Base-by-base conservation (phyloP, 2,113 vertebrate genomes). In the Paramisgurnus dabryanus region DNA sequence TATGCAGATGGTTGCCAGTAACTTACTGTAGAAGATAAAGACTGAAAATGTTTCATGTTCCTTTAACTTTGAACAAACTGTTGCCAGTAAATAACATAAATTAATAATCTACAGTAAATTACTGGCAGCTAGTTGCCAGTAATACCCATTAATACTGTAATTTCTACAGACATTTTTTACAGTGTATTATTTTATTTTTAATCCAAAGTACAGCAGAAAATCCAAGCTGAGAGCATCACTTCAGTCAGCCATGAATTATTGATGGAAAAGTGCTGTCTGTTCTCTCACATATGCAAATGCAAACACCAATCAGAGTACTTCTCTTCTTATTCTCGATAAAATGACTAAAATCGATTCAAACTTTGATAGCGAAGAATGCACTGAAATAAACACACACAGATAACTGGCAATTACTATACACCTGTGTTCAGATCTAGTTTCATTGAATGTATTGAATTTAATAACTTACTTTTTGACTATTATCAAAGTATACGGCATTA, bases 281-380 rank as follows among this genome's bases (percentile, higher is more conserved):
- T 71, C 50, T 40, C 69, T 71, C 69, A 22, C 6, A 60, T n/a
- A 58, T 60, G 70, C 39, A 73, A 73, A 73, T 58, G 58, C 39
- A 73, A 45, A 9, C 39, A 22, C 18, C 8, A 53, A 43, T 43
- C 43, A 43, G 6, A 22, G 70, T 41, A 55, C 17, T 39, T 53
- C 12, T 53, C 22, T 17, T 15, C 27, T 57, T 55, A 8, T 71
- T 71, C 34, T 41, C 8, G 39, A 57, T 57, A 71, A 71, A 71
- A 71, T 71, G 34, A 12, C 8, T 71, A 15, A 71, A 55, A 47
- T 47, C 12, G 15, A 53, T 55, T 69, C 50, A 53, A 70, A 53
- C 8, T 40, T 55, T 6, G 55, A 71, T 40, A 47, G 45, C 45
- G 7, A 47, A 8, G 22, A 7, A 39, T 40, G 49, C 27, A 17